phyloP scores from a whole-genome alignment of 2,113 vertebrate genomes.

The Passer domesticus region DNA sequence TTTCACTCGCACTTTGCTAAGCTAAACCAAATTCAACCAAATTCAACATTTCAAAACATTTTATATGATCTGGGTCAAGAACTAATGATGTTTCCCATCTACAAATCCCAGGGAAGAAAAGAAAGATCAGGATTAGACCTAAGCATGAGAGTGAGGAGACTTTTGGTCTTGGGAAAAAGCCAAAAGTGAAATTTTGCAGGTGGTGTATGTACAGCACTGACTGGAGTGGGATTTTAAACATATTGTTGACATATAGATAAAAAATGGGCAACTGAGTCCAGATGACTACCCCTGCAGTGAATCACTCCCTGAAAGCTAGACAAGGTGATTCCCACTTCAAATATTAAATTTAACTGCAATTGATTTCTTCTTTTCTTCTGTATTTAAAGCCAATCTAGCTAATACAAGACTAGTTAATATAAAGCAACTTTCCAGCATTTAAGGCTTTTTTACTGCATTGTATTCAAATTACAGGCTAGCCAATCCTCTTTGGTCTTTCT shows the following conservation, averaged over 20 bases:
- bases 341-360: background rate
- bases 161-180: background rate
- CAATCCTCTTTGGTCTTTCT: background rate
- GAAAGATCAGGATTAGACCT: background rate
- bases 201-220: background rate
- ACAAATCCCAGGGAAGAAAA: background rate
- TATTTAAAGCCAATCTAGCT: background rate
- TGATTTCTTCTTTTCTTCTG: background rate
- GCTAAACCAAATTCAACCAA: background rate
- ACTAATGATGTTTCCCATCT: background rate
- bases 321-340: background rate
- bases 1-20: background rate
- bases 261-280: background rate
- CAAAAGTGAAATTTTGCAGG: background rate
- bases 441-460: background rate
- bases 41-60: background rate
- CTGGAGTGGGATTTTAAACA: background rate
- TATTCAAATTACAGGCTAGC: background rate
- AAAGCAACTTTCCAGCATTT: background rate
- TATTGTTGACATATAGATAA: background rate
- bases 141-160: background rate
- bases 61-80: background rate
- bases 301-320: background rate
- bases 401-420: background rate
- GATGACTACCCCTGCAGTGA: background rate